Base-by-base conservation (phyloP, 2,888 invertebrate genomes). In the Drosophila trichaetosa region DNA sequence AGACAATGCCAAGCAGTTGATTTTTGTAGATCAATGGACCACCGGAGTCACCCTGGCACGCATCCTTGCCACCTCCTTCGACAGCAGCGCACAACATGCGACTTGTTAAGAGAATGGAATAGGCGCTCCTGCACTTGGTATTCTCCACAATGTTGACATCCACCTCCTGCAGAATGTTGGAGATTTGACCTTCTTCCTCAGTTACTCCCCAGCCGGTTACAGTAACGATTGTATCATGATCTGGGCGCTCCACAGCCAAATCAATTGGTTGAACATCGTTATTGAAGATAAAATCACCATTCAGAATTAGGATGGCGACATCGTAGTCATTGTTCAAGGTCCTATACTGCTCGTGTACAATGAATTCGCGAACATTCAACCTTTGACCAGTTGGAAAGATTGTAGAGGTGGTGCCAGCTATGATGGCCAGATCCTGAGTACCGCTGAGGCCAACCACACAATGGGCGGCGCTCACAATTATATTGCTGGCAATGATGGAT, bases 261-360 rank as follows among this genome's bases (percentile, higher is more conserved):
- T 95, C 95, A 61, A 96, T 94, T 1, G 95, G 95, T 2, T 94
- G 92, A 53, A 95, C 94, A 34, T 93, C 92, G 3, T 83, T 69
- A 31, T 74, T 80, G 38, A 52, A 73, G 5, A 40, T 68, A 91
- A 93, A 73, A 3, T 94, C 93, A 13, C 94, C 93, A 73, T 94
- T 93, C 24, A 96, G 87, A 58, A 94, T 93, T 38, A 96, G 82
- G 11, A 96, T 84, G 0, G 95, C 95, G 13, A 95, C 92, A 90
- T 96, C 95, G 77, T 95, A 94, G 31, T 94, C 94, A 66, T 93
- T 92, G 51, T 94, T 94, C 2, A 92, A 92, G 1, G 93, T 90
- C 74, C 93, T 94, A 82, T 94, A 96, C 18, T 94, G 94, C 0
- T 94, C 94, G 88, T 95, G 94, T 3, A 94, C 77, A 11, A 93